Percentiles rank a stretch among this genome's conserved stretches.
phyloP scores from a whole-genome alignment of 2,888 invertebrate genomes.

The Mesorhabditis spiculigera region DNA sequence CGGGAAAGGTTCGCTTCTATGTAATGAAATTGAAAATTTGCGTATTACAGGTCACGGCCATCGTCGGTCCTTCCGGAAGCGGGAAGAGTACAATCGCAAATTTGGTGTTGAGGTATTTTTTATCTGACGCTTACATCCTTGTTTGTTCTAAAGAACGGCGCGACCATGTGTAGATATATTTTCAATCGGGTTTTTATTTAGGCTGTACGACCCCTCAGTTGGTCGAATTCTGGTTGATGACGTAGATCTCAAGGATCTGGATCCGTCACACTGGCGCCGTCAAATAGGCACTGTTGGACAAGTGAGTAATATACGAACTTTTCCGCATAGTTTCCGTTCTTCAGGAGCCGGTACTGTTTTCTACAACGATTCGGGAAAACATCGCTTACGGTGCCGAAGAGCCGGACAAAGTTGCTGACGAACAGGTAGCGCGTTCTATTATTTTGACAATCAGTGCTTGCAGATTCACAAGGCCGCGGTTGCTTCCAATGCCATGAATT shows the following conservation, averaged over 20 bases:
- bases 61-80: conserved; percentile 87
- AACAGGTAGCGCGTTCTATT: conserved; percentile 25
- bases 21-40: not conserved
- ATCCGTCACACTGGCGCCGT: conserved; percentile 79
- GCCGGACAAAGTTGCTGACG: conserved; percentile 62
- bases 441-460: conserved; percentile 9
- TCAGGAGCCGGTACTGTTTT: conserved; percentile 83
- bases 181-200: conserved; percentile 12
- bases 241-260: conserved; percentile 72
- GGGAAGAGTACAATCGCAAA: conserved; percentile 89
- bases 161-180: not conserved
- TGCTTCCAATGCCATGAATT: conserved; percentile 82
- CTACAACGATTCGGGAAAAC: conserved; percentile 82
- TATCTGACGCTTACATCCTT: conserved; percentile 1
- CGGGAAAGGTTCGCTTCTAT: conserved; percentile 64
- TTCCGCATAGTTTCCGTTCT: not conserved
- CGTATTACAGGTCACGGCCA: conserved; percentile 69
- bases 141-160: not conserved
- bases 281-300: conserved; percentile 86
- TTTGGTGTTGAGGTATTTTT: conserved; percentile 72
- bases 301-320: conserved; percentile 61
- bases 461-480: conserved; percentile 67
- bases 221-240: conserved; percentile 73
- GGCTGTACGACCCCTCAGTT: conserved; percentile 73
- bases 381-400: conserved; percentile 78